These are phyloP conservation scores for Eumaeus atala DNA, from an alignment of 1,140 invertebrate genomes.

Conservation along the genomic window DNA sequence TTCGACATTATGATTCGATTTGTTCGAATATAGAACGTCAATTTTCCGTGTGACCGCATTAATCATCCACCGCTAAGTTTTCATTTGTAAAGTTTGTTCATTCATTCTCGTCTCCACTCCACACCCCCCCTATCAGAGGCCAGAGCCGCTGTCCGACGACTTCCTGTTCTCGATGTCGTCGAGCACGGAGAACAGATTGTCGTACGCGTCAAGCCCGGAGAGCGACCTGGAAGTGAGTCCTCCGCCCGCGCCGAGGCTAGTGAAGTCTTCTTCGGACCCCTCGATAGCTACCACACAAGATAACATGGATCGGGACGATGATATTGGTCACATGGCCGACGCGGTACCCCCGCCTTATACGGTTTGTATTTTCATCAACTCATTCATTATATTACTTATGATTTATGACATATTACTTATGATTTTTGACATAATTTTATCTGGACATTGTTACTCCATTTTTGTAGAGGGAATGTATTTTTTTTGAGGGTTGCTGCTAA, in stretches of 20 bases:
- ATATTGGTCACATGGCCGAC: constrained; percentile 71
- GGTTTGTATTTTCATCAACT: constrained; percentile 70
- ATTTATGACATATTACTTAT: no score
- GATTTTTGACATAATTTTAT: neutral
- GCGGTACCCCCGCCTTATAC: constrained; percentile 85
- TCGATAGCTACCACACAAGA: constrained; percentile 78
- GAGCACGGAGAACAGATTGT: constrained; percentile 82
- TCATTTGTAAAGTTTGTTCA: constrained; percentile 57
- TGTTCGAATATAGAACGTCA: constrained; percentile 24
- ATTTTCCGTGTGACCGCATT: constrained; percentile 55
- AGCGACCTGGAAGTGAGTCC: constrained; percentile 93
- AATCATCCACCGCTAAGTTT: constrained; percentile 67
- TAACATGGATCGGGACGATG: constrained; percentile 77
- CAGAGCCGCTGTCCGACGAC: constrained; percentile 92
- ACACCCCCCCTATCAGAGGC: constrained; percentile 69
- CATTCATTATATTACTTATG: neutral
- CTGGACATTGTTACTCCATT: neutral
- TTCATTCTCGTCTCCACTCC: constrained; percentile 64
- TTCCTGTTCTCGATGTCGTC: constrained; percentile 98
- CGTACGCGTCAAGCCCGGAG: constrained; percentile 96
- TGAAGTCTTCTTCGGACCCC: constrained; percentile 92
- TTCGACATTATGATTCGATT: no score
- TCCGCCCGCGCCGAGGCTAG: constrained; percentile 80
- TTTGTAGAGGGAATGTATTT: no score
- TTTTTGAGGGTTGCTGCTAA: no score